phyloP scores from a whole-genome alignment of 2,888 invertebrate genomes.

The Andrena marginata region DNA sequence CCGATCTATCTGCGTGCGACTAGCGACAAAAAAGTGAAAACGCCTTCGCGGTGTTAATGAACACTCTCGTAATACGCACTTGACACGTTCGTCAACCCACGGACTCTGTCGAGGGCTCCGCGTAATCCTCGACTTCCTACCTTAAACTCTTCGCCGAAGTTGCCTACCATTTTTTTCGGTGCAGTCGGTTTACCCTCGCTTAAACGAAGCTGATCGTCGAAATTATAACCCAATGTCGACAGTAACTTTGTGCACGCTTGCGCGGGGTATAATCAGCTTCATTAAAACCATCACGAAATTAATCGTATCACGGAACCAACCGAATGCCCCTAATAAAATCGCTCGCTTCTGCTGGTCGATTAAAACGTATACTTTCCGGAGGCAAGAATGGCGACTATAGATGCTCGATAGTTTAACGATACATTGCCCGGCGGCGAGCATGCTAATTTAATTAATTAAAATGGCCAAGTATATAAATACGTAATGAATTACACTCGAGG shows the following conservation, averaged over 20 bases:
- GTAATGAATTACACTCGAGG: no score
- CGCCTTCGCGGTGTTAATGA: not conserved
- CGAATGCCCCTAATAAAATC: not conserved
- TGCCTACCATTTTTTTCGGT: not conserved
- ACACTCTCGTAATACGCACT: constrained; percentile 1
- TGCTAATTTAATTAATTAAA: constrained; percentile 1
- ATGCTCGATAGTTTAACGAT: not conserved
- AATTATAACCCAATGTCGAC: not conserved
- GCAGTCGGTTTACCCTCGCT: not conserved
- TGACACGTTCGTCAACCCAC: not conserved
- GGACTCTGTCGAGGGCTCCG: not conserved
- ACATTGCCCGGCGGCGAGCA: not conserved
- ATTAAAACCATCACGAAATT: constrained; percentile 7
- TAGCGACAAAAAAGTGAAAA: not conserved
- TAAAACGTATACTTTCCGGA: not conserved
- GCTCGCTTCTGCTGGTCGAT: not conserved
- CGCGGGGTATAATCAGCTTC: not conserved
- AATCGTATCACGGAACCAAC: not conserved
- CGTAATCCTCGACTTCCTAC: not conserved
- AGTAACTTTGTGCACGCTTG: not conserved
- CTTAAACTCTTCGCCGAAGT: not conserved
- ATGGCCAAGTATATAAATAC: not conserved
- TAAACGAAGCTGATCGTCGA: not conserved
- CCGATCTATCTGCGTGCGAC: not conserved
- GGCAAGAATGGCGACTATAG: not conserved